Percentiles rank a stretch among this genome's conserved stretches.
Conservation (phyloP, 2,888 invertebrate genomes). For the Chrysolina oricalcia region DNA sequence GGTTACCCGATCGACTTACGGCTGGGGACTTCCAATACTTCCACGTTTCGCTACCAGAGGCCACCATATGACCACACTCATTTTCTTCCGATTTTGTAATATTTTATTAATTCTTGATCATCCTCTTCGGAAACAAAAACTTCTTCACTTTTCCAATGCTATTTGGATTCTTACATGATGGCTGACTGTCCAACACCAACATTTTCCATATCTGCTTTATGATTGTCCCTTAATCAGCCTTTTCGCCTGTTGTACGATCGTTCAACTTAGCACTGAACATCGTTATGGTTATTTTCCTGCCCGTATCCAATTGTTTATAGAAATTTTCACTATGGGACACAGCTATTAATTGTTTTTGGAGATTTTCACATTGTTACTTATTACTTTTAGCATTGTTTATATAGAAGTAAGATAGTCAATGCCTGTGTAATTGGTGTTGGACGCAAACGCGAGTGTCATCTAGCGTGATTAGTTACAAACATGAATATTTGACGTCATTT, state of each 20-base stretch:
- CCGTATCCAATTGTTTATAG: neutral
- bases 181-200: neutral
- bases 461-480: too few species aligned
- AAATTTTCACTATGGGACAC: neutral
- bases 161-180: neutral
- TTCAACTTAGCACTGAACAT: neutral
- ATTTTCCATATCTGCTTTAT: neutral
- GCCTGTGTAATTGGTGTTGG: too few species aligned
- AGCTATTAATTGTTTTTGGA: neutral
- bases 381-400: too few species aligned
- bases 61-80: neutral
- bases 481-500: too few species aligned
- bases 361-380: neutral
- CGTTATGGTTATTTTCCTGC: neutral
- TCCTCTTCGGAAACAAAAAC: neutral
- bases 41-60: neutral
- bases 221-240: neutral
- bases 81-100: neutral
- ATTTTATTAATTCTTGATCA: neutral
- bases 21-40: neutral
- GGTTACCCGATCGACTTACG: neutral
- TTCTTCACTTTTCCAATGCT: neutral
- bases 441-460: too few species aligned
- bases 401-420: too few species aligned
- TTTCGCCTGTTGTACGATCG: neutral